Base-by-base conservation (phyloP, 2,797 vertebrate species). In the Ceryle rudis region DNA sequence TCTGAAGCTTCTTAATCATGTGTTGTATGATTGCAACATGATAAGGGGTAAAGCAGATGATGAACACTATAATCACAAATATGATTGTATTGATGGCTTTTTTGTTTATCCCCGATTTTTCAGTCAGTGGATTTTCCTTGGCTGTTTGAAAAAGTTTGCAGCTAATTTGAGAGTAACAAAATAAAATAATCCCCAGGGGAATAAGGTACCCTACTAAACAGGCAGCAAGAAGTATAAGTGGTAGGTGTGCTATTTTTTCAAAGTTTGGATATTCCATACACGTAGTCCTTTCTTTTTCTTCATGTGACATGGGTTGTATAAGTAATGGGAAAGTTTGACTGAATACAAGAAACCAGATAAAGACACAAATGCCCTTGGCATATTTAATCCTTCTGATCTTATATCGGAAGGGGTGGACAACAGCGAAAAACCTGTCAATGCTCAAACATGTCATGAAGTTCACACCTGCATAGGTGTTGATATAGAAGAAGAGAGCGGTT, bases 201-300 rank as follows among this genome's bases (percentile, higher is more conserved):
- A 99, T 42, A 49, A 98, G 47, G 3, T 98, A 99, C 55, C 99
- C 99, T 16, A 99, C 61, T 84, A 99, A 96, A 70, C 99, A 99
- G 0, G 98, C 99, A 5, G 98, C 99, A 1, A 99, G 99, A 81
- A 99, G 98, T 28, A 98, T 98, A 81, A 92, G 75, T 37, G 99
- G 99, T 14, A 99, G 98, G 58, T 98, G 86, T 18, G 97, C n/a
- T 8, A 98, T 97, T 49, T 80, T 95, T 88, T 99, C 99, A 54
- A 99, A 99, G 97, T 98, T 99, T 81, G 99, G 99, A 79, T 99
- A 99, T 96, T 99, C 99, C 99, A 99, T 99, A 86, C 99, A 99
- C 0, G 99, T 99, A 89, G 97, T 98, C 96, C 87, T 97, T 77
- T 78, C 97, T 7, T 69, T 14, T 90, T 99, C 98, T 8, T 16